Evolutionary conservation across 2,113 vertebrate species (phyloP).

Genomic region (Oreotrochilus melanogaster): DNA sequence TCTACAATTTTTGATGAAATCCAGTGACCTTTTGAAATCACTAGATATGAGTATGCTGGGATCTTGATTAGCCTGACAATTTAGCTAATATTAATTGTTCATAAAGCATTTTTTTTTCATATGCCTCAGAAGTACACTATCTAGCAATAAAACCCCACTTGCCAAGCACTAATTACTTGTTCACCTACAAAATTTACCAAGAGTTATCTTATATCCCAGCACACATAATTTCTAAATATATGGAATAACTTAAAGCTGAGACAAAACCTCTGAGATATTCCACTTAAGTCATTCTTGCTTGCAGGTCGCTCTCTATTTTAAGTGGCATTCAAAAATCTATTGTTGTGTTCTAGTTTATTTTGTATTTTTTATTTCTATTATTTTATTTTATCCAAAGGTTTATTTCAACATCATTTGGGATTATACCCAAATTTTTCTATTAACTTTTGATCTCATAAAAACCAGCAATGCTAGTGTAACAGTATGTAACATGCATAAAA

Average conservation of each 20-base stretch:
- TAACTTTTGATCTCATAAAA: not conserved
- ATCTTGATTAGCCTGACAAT: not conserved
- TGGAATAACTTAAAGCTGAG: not conserved
- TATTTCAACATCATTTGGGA: not conserved
- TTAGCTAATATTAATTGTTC: not conserved
- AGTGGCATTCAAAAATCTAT: not conserved
- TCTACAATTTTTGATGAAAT: not conserved
- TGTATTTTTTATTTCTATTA: not conserved
- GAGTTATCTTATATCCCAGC: not conserved
- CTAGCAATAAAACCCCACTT: not conserved
- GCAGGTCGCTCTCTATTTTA: not conserved
- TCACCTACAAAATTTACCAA: not conserved
- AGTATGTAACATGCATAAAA: not conserved
- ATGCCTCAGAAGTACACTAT: not conserved
- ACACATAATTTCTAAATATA: not conserved
- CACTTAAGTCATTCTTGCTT: not conserved
- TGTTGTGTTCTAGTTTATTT: not conserved
- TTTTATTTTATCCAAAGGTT: not conserved
- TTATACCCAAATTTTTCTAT: not conserved
- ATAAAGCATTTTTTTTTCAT: not conserved
- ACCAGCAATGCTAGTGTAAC: not conserved
- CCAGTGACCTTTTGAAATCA: not conserved
- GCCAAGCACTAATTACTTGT: not conserved
- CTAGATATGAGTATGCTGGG: not conserved
- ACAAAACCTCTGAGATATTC: not conserved